These are phyloP conservation scores for Tragulus kanchil DNA, from an alignment of 2,113 vertebrate genomes.

Conservation along the genomic window DNA sequence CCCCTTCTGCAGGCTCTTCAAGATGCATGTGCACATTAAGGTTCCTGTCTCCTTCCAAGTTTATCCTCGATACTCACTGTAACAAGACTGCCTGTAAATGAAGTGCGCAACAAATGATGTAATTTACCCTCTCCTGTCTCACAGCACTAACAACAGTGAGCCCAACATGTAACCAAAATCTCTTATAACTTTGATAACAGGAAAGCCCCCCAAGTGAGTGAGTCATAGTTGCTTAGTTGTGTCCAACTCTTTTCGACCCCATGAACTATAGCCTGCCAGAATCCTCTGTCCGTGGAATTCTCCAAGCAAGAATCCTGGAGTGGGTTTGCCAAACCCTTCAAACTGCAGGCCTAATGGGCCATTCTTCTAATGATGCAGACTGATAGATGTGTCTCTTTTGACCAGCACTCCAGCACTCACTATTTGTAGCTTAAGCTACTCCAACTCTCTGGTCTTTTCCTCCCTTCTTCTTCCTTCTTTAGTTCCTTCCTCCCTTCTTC, in stretches of 20 bases:
- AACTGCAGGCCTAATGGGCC: not conserved
- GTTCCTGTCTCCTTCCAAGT: not conserved
- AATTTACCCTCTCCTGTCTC: not conserved
- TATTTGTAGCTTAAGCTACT: not conserved
- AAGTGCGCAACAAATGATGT: not conserved
- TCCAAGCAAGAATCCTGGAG: too few relatives aligned
- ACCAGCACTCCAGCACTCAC: too few relatives aligned
- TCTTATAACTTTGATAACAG: not conserved
- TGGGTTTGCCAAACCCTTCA: too few relatives aligned
- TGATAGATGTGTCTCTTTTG: not conserved
- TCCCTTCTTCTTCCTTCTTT: too few relatives aligned
- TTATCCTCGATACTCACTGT: not conserved
- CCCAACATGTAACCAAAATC: not conserved
- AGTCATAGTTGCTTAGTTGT: too few relatives aligned
- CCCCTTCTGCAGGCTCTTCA: too few relatives aligned
- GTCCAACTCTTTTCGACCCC: too few relatives aligned
- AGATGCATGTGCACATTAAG: not conserved
- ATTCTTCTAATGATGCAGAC: not conserved
- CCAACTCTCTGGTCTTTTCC: not conserved
- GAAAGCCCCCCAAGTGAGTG: too few relatives aligned
- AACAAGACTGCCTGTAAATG: not conserved
- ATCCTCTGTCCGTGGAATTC: too few relatives aligned
- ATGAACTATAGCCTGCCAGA: too few relatives aligned
- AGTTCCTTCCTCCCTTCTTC: not conserved
- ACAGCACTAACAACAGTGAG: not conserved